Percentiles rank a stretch among this genome's conserved stretches.
phyloP scores from a whole-genome alignment of 1,140 invertebrate species.

The Apis florea region DNA sequence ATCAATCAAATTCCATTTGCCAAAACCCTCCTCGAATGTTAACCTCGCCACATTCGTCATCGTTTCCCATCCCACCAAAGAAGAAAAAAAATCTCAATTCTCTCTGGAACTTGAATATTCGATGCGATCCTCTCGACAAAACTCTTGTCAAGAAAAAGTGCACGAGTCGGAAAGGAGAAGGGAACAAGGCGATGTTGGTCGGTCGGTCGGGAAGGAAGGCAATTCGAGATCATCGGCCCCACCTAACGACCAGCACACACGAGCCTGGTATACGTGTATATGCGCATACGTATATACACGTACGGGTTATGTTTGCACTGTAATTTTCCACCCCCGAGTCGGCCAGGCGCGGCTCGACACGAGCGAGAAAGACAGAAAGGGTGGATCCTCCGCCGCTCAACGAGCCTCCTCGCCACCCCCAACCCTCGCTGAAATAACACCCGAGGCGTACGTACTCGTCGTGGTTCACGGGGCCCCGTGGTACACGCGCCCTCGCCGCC shows the following conservation, averaged over 20 bases:
- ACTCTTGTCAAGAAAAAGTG: no score
- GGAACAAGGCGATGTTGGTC: not conserved
- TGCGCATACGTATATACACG: conserved; percentile 42
- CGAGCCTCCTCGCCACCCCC: conserved; percentile 33
- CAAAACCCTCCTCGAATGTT: no score
- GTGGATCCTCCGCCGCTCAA: not conserved
- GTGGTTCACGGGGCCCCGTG: conserved; percentile 44
- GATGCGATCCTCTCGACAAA: no score
- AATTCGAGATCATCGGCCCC: conserved; percentile 64
- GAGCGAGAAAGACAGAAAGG: conserved; percentile 7
- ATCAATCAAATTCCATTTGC: no score
- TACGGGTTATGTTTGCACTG: conserved; percentile 73
- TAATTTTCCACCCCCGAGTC: conserved; percentile 68
- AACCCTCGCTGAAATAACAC: conserved; percentile 73
- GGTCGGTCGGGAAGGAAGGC: not conserved
- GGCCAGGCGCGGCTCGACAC: not conserved
- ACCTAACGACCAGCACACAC: conserved; percentile 53
- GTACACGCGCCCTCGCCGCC: conserved; percentile 41
- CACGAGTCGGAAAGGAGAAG: conserved; percentile 33
- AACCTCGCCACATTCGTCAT: no score
- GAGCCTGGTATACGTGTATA: conserved; percentile 26
- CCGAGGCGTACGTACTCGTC: conserved; percentile 63
- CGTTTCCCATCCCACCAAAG: no score
- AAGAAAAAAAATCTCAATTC: no score
- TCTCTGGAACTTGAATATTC: no score